Evolutionary conservation across 2,888 invertebrate species (phyloP), one percentile per base, ranked within the genome.

Genomic region (Pseudococcus viburni): DNA sequence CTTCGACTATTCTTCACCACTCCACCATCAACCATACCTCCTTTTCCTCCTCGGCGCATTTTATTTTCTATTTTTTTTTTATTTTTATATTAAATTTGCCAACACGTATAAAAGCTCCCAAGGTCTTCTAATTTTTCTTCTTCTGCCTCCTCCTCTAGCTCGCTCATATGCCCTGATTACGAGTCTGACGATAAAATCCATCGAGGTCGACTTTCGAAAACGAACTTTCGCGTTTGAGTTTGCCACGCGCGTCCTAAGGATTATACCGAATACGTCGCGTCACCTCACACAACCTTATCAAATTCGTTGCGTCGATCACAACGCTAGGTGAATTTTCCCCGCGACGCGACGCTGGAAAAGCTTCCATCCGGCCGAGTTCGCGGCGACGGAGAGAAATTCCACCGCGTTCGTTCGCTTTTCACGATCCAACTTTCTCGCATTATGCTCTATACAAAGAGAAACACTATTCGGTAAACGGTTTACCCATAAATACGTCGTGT

Each of bases 51-150:
- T 55, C 84, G 48, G n/a, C 83, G 55, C 84, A 84, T 55, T 55
- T 48, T 22, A 51, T 51, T 55, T 55, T 51, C 84, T 84, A 55
- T 55, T 55, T 55, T 55, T 55, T 55, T 55, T 55, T 55, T 55
- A 55, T 55, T 68, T 42, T 55, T 86, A 64, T 86, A 86, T 86
- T 59, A 64, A 64, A 68, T 86, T 86, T 46, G 86, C 59, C 19
- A 86, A 55, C 55, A 46, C 59, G 64, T 42, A 86, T 59, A 86
- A 86, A 86, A 86, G 86, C 86, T 86, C 86, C 46, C 86, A 86
- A 86, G 86, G 86, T 64, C 68, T 59, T 33, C 68, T 42, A 42
- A 42, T 64, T 86, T 86, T 86, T 86, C 68, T 46, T 86, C 64
- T 17, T n/a, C 55, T 55, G n/a, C n/a, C 55, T 55, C 55, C 42